Evolutionary conservation across 2,797 vertebrate genomes (phyloP).

Genomic region (Catostomus latipinnis): DNA sequence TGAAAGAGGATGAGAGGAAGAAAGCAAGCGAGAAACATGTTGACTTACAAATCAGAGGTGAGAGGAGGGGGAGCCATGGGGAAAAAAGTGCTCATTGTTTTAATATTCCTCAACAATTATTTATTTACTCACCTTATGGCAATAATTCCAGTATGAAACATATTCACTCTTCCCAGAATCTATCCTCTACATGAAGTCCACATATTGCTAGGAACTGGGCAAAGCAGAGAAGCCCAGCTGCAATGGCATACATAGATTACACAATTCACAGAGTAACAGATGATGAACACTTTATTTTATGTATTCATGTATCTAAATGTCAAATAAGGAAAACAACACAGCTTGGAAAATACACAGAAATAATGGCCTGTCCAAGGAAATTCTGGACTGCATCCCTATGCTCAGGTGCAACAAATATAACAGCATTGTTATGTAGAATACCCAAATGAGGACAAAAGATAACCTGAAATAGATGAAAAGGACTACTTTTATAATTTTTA

Average conservation of each 20-base stretch:
- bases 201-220: slow-evolving; percentile 28
- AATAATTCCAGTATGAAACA: slow-evolving; percentile 62
- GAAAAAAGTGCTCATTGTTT: slow-evolving; percentile 60
- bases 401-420: slow-evolving; percentile 30
- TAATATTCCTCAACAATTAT: slow-evolving; percentile 76
- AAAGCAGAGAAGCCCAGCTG: background rate
- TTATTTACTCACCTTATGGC: slow-evolving; percentile 76
- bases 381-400: slow-evolving; percentile 3
- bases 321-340: slow-evolving; percentile 19
- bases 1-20: background rate
- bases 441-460: background rate
- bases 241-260: slow-evolving; percentile 7
- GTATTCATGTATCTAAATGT: slow-evolving; percentile 18
- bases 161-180: slow-evolving; percentile 55
- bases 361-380: slow-evolving; percentile 26
- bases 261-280: background rate
- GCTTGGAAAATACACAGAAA: background rate
- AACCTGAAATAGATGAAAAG: background rate
- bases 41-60: slow-evolving; percentile 56
- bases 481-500: background rate
- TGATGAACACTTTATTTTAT: background rate
- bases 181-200: slow-evolving; percentile 41
- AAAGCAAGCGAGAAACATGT: slow-evolving; percentile 30
- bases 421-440: background rate
- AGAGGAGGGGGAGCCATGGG: slow-evolving; percentile 34